These are phyloP conservation scores for Pharmacophagus antenor DNA, from an alignment of 2,888 invertebrate genomes.

Conservation along the genomic window DNA sequence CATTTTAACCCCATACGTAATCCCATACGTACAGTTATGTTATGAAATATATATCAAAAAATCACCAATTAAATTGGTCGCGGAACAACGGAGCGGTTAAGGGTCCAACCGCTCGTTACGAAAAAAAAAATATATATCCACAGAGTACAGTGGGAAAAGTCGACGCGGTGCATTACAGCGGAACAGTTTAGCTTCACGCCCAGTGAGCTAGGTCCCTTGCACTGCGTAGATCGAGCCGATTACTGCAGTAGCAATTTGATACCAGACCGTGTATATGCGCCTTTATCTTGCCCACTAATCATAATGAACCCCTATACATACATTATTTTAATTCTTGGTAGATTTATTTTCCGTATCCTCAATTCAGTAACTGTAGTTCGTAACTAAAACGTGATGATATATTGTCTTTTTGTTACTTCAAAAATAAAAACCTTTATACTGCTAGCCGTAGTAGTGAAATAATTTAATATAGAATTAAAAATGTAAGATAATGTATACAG, in stretches of 20 bases:
- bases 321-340: not conserved
- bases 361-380: too few relatives aligned
- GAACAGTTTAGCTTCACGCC: slow-evolving; percentile 71
- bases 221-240: slow-evolving; percentile 64
- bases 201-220: slow-evolving; percentile 59
- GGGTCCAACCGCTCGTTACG: slow-evolving; percentile 56
- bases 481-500: not conserved
- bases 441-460: too few relatives aligned
- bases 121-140: slow-evolving; percentile 45
- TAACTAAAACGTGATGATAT: too few relatives aligned
- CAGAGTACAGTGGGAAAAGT: slow-evolving; percentile 68
- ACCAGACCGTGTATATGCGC: slow-evolving; percentile 44
- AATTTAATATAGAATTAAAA: too few relatives aligned
- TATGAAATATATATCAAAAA: slow-evolving; percentile 16
- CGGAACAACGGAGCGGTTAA: slow-evolving; percentile 39
- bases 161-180: slow-evolving; percentile 62
- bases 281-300: slow-evolving; percentile 38
- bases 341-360: too few relatives aligned
- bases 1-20: not conserved
- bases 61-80: slow-evolving; percentile 33
- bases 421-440: too few relatives aligned
- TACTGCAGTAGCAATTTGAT: slow-evolving; percentile 60
- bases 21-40: slow-evolving; percentile 14
- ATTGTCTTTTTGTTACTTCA: too few relatives aligned
- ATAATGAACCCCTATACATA: slow-evolving; percentile 1